Evolutionary conservation across 2,888 invertebrate species (phyloP), one percentile per base, ranked within the genome.

Genomic region (Idaea biselata): DNA sequence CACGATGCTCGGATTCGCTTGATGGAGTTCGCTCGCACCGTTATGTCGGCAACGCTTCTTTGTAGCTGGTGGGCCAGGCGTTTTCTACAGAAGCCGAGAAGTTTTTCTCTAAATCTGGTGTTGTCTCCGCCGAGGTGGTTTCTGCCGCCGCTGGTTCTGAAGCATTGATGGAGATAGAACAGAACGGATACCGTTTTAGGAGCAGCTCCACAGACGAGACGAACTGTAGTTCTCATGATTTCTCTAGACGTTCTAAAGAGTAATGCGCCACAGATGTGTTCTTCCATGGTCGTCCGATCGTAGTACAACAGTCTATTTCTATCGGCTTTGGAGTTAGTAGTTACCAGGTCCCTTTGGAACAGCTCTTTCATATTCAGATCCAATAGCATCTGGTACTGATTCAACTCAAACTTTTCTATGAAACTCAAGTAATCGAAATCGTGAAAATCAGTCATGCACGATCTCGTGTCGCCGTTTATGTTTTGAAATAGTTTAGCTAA

Each of bases 131-230:
- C 89, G 44, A 91, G 66, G 64, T 87, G 86, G 64, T 91, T 88
- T 61, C 72, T 84, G 0, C 82, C 53, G 59, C 87, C 81, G 60
- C 81, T 84, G 0, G 85, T 84, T 72, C 90, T 82, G 62, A 86
- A 84, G 65, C 91, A 89, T 67, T 92, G 89, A 60, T 92, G 90
- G 1, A 93, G 82, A 65, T 87, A 93, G 70, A 91, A 93, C 16
- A 93, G 78, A 1, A 93, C 83, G 1, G 92, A 93, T 0, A 93
- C 87, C 8, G 73, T 74, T 33, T 82, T 68, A 0, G 91, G 74
- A 11, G 84, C 68, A 1, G 83, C 84, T 2, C 93, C 90, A 63
- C 93, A 92, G 0, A 88, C 86, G 25, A 92, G 71, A 57, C 80
- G 76, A 0, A 93, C 89, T 1, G 79, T 85, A 31, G 78, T 82